These are phyloP conservation scores for Parus major DNA, from an alignment of 2,113 vertebrate species.

Conservation along the genomic window DNA sequence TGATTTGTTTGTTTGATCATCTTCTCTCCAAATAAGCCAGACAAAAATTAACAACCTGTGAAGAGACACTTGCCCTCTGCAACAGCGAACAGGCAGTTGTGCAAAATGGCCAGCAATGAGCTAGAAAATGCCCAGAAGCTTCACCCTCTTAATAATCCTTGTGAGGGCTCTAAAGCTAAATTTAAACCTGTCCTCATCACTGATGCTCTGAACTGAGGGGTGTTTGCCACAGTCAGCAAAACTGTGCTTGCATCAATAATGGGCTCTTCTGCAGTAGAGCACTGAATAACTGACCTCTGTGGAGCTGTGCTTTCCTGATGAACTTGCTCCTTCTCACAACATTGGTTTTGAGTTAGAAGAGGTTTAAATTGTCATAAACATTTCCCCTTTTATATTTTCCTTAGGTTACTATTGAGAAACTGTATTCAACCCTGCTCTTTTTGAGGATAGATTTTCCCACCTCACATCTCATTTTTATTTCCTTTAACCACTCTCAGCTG, in stretches of 20 bases:
- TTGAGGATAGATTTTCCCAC: background rate
- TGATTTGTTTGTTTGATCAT: background rate
- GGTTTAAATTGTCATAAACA: background rate
- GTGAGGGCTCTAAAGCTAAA: background rate
- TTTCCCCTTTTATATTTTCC: background rate
- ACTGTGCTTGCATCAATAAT: background rate
- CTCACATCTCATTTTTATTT: background rate
- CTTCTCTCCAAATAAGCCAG: background rate
- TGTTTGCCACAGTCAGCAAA: background rate
- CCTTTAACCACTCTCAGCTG: background rate
- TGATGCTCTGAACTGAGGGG: background rate
- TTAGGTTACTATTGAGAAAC: background rate
- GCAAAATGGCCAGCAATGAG: background rate
- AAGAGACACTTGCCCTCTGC: background rate
- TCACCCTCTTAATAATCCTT: background rate
- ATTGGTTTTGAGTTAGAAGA: background rate
- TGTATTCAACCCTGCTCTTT: background rate
- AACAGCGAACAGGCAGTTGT: background rate
- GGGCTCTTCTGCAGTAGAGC: background rate
- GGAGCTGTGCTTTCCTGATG: background rate
- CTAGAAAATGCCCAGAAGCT: background rate
- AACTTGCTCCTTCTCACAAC: background rate
- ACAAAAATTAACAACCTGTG: background rate
- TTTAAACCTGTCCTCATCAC: background rate
- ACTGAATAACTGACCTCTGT: background rate